These are phyloP conservation scores for Drosophila testacea DNA, from an alignment of 2,888 invertebrate genomes.

Conservation along the genomic window DNA sequence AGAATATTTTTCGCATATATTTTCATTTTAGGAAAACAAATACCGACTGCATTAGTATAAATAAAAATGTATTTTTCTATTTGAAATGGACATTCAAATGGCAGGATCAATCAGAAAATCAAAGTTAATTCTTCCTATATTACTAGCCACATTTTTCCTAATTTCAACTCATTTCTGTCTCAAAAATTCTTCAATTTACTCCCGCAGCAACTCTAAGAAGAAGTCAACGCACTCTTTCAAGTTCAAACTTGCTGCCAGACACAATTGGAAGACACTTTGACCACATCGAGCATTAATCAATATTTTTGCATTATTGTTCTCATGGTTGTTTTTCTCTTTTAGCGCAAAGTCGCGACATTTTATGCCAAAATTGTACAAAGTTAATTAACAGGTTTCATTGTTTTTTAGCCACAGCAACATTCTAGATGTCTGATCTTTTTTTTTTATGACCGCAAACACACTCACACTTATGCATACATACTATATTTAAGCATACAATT, in stretches of 20 bases:
- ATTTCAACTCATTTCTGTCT: not conserved
- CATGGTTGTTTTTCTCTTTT: constrained; percentile 10
- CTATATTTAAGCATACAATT: not conserved
- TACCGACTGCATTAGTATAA: too few relatives aligned
- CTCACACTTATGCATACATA: constrained; percentile 1
- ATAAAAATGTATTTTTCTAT: too few relatives aligned
- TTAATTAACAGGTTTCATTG: constrained; percentile 78
- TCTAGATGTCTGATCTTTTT: constrained; percentile 39
- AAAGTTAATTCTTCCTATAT: too few relatives aligned
- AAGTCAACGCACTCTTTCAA: constrained; percentile 73
- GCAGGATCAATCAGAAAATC: too few relatives aligned
- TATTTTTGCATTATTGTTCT: constrained; percentile 39
- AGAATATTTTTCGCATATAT: too few relatives aligned
- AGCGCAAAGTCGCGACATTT: constrained; percentile 59
- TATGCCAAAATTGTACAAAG: constrained; percentile 72
- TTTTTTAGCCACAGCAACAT: constrained; percentile 40
- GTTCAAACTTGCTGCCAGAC: constrained; percentile 54
- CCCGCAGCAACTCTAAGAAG: not conserved
- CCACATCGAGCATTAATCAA: constrained; percentile 67
- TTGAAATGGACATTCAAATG: too few relatives aligned
- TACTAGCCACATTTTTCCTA: too few relatives aligned
- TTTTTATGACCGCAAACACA: constrained; percentile 43
- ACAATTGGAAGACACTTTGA: constrained; percentile 48
- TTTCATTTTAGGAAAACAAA: too few relatives aligned
- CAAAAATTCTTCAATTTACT: not conserved